phyloP scores from a whole-genome alignment of 2,113 vertebrate genomes.

The Corvus hawaiiensis region DNA sequence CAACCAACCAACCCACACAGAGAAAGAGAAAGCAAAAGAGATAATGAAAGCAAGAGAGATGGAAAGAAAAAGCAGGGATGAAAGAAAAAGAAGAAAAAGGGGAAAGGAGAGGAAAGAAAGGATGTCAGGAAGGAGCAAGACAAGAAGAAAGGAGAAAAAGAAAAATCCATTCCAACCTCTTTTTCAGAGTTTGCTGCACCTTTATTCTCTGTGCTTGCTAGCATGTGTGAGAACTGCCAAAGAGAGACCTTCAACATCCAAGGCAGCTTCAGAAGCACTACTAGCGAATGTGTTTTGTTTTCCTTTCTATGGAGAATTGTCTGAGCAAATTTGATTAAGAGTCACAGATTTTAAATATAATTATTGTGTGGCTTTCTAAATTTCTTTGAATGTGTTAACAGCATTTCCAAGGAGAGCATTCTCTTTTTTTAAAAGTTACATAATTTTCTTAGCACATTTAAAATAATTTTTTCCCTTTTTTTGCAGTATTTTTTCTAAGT shows the following conservation, averaged over 20 bases:
- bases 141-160: not conserved
- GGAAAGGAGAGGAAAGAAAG: not conserved
- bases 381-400: not conserved
- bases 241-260: not conserved
- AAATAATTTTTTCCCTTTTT: rapidly evolving
- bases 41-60: not conserved
- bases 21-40: not conserved
- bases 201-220: not conserved
- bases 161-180: not conserved
- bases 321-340: not conserved
- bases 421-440: not conserved
- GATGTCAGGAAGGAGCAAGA: not conserved
- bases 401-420: not conserved
- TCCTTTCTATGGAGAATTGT: not conserved
- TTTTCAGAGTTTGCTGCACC: not conserved
- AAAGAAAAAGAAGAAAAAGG: not conserved
- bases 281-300: not conserved
- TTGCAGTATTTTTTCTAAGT: not conserved
- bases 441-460: not conserved
- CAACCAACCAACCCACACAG: not conserved
- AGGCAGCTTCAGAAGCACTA: not conserved
- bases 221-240: not conserved
- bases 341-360: not conserved
- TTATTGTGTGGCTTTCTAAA: not conserved
- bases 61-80: not conserved